Percentiles rank a stretch among this genome's conserved stretches.
Evolutionary conservation across 2,888 invertebrate species (phyloP).

Genomic region (Aleiodes alternator): DNA sequence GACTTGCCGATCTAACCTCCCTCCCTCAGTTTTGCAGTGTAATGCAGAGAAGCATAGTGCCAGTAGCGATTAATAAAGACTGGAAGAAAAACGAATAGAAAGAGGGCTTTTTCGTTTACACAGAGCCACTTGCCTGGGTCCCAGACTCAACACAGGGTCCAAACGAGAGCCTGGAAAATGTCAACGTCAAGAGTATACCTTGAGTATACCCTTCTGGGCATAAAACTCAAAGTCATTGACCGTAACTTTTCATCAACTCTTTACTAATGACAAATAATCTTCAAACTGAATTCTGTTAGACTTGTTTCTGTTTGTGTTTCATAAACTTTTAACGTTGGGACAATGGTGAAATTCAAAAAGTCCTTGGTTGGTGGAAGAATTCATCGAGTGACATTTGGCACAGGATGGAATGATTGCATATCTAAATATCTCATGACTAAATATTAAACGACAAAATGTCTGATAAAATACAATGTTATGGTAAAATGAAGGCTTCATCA

Average conservation of each 20-base stretch:
- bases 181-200: conserved; percentile 14
- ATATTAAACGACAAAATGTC: too few relatives aligned
- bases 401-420: too few relatives aligned
- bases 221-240: conserved; percentile 27
- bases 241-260: conserved; percentile 21
- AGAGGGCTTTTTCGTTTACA: conserved; percentile 10
- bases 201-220: conserved; percentile 23
- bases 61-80: conserved; percentile 22
- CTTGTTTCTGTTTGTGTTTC: too few relatives aligned
- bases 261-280: conserved; percentile 16
- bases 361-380: too few relatives aligned
- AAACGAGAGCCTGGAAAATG: conserved; percentile 15
- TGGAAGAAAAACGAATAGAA: conserved; percentile 14
- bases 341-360: too few relatives aligned
- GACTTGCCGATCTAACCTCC: conserved; percentile 16
- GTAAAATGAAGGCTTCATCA: too few relatives aligned
- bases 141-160: conserved; percentile 7
- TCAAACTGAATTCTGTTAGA: background rate
- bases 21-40: too few relatives aligned
- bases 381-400: too few relatives aligned
- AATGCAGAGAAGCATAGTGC: conserved; percentile 3
- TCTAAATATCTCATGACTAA: too few relatives aligned
- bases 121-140: conserved; percentile 20
- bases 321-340: too few relatives aligned
- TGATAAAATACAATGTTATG: too few relatives aligned